Conservation (phyloP, 1,140 invertebrate species). For the Harpegnathos saltator region DNA sequence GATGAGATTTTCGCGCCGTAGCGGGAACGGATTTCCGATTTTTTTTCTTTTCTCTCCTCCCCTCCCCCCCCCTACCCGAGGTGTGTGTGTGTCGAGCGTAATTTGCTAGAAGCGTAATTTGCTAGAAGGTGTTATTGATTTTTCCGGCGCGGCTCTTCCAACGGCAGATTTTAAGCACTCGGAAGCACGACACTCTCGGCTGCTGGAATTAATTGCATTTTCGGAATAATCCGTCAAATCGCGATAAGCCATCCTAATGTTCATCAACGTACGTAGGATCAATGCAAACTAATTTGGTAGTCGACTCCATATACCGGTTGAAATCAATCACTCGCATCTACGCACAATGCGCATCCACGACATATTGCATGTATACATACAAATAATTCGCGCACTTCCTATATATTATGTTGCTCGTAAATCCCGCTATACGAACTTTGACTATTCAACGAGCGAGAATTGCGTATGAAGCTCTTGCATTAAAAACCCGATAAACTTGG, state of each 20-base stretch:
- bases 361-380: not conserved
- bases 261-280: constrained; percentile 29
- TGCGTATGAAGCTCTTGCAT: not conserved
- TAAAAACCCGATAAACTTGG: constrained; percentile 4
- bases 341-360: constrained; percentile 22
- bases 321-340: constrained; percentile 37
- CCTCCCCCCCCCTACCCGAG: too few species aligned
- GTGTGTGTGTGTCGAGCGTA: too few species aligned
- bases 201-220: constrained; percentile 51
- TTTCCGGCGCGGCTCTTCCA: not conserved
- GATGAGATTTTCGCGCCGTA: not conserved
- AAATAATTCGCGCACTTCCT: not conserved
- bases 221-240: constrained; percentile 20
- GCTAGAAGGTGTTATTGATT: constrained; percentile 14
- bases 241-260: constrained; percentile 15
- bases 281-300: constrained; percentile 49
- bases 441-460: not conserved
- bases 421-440: not conserved
- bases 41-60: too few species aligned
- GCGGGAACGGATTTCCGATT: constrained; percentile 18
- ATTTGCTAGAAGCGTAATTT: constrained; percentile 15
- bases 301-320: not conserved
- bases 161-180: not conserved
- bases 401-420: constrained; percentile 1
- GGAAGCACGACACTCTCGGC: not conserved